Evolutionary conservation across 2,888 invertebrate genomes (phyloP).

Genomic region (Ennomos fuscantarius): DNA sequence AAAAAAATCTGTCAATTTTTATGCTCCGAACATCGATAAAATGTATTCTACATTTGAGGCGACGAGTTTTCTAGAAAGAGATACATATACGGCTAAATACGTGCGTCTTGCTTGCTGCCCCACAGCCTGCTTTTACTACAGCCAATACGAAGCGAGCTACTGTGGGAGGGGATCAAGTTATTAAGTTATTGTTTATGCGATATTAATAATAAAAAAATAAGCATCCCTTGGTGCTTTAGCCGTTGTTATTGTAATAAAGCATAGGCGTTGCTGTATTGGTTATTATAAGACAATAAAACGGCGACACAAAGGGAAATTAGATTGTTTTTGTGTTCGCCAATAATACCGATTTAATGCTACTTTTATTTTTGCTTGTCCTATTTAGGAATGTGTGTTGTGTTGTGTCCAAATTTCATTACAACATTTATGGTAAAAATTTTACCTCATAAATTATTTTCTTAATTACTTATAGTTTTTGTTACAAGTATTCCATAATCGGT

Average conservation of each 20-base stretch:
- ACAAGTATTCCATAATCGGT: too few species aligned
- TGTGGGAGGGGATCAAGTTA: constrained; percentile 79
- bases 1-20: constrained; percentile 86
- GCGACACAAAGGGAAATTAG: constrained; percentile 66
- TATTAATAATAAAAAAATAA: constrained; percentile 83
- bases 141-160: constrained; percentile 76
- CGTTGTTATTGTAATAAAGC: constrained; percentile 68
- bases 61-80: constrained; percentile 74
- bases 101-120: constrained; percentile 66
- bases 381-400: constrained; percentile 43
- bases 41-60: constrained; percentile 81
- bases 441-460: too few species aligned
- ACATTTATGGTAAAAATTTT: not conserved
- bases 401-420: constrained; percentile 4
- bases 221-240: constrained; percentile 56
- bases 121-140: constrained; percentile 80
- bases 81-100: constrained; percentile 53
- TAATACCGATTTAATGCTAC: constrained; percentile 59
- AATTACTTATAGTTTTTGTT: too few species aligned
- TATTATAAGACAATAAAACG: constrained; percentile 69
- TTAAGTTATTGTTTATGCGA: constrained; percentile 83
- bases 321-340: constrained; percentile 62
- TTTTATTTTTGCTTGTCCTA: constrained; percentile 65
- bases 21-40: constrained; percentile 83
- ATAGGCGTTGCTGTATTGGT: constrained; percentile 57